Evolutionary conservation across 1,140 invertebrate species (phyloP).

Genomic region (Patella vulgata): DNA sequence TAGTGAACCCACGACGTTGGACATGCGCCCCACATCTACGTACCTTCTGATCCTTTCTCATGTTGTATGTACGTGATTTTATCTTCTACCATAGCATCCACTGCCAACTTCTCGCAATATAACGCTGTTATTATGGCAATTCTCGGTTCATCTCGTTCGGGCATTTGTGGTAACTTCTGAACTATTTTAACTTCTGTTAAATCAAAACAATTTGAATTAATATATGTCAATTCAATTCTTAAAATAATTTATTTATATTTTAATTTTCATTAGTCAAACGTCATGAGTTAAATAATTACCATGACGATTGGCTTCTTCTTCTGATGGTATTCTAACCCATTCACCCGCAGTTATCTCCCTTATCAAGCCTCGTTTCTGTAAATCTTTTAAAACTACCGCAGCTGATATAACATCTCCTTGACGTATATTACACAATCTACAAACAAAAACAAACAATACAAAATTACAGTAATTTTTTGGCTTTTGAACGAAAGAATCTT

Average conservation of each 20-base stretch:
- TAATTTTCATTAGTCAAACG: too few species aligned
- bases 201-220: slow-evolving; percentile 1
- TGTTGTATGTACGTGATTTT: slow-evolving; percentile 97
- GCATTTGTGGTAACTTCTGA: slow-evolving; percentile 92
- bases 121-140: slow-evolving; percentile 97
- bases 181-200: slow-evolving; percentile 69
- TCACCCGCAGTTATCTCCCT: slow-evolving; percentile 48
- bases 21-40: too few species aligned
- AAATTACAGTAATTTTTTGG: neutral
- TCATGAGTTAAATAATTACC: slow-evolving; percentile 13
- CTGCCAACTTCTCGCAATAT: slow-evolving; percentile 97
- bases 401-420: slow-evolving; percentile 48
- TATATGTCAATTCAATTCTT: too few species aligned
- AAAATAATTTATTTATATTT: too few species aligned
- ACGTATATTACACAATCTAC: slow-evolving; percentile 49
- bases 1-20: too few species aligned
- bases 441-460: slow-evolving; percentile 6
- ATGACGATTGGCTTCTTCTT: slow-evolving; percentile 29
- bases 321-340: slow-evolving; percentile 54
- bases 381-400: slow-evolving; percentile 49
- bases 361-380: slow-evolving; percentile 49
- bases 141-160: slow-evolving; percentile 89
- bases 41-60: slow-evolving; percentile 74
- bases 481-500: too few species aligned
- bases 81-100: slow-evolving; percentile 98